Evolutionary conservation across 2,888 invertebrate species (phyloP), one percentile per base, ranked within the genome.

Genomic region (Lochmaea crataegi): DNA sequence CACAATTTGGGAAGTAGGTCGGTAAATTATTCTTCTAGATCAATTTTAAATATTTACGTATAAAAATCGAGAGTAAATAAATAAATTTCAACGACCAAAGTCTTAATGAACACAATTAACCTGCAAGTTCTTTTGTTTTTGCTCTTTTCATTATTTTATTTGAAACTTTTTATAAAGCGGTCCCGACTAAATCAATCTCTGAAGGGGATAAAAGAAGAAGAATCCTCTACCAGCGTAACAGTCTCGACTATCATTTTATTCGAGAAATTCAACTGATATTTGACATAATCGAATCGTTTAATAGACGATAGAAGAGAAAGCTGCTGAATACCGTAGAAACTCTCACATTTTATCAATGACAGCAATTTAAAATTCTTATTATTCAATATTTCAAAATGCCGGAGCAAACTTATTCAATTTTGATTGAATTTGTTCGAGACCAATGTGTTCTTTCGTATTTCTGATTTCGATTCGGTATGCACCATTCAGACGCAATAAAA

Each of bases 311-410:
- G 32, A 32, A 32, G 0, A 2, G 12, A 26, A 58, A 58, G 4
- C 26, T 32, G 12, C 58, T 38, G n/a, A 56, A 56, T 11, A 16
- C 11, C 11, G 56, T 11, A 4, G 18, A 12, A 56, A 56, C 51
- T 12, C 1, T 22, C 56, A 22, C 56, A 10, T 56, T 56, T 56
- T 45, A 45, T 22, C 56, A 56, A 56, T 56, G 56, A 56, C 56
- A 18, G 18, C 56, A 56, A 56, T 56, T 56, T 56, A 56, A 22
- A 56, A 56, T 56, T 56, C 56, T 56, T 56, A 56, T 56, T 16
- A 56, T 56, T 56, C 56, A 56, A 56, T 56, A 18, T 56, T 56
- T 56, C 18, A 56, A 56, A 18, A 18, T 22, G 18, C 12, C 26
- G 58, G 0, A 58, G 32, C 7, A 58, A 58, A 32, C 58, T 58